A percentile compares a stretch with the other conserved stretches of the same genome.
These are phyloP conservation scores for Cebus imitator DNA, from an alignment of 2,113 vertebrate genomes.

Conservation along the genomic window DNA sequence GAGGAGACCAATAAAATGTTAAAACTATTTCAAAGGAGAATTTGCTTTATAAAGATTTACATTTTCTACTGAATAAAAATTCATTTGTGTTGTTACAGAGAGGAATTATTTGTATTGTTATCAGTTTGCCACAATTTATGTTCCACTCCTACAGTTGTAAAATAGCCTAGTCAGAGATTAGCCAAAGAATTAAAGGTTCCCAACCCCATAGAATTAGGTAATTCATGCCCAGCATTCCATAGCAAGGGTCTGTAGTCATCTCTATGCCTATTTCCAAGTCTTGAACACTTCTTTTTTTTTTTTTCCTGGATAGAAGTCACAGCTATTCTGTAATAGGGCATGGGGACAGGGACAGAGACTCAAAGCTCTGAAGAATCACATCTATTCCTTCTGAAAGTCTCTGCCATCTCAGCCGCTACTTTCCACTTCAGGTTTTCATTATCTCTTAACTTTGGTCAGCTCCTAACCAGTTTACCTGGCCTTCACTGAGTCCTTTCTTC, in stretches of 20 bases:
- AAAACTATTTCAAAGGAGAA: slow-evolving; percentile 39
- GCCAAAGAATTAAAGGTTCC: not conserved
- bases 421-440: not conserved
- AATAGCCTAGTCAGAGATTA: not conserved
- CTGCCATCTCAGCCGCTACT: not conserved
- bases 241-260: not conserved
- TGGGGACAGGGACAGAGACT: not conserved
- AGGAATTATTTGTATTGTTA: not conserved
- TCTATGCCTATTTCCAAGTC: not conserved
- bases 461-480: not conserved
- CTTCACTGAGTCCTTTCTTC: not conserved
- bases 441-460: not conserved
- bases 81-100: not conserved
- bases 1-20: not conserved
- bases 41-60: not conserved
- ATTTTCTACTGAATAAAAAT: not conserved
- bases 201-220: not conserved
- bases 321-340: not conserved
- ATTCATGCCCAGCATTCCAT: not conserved
- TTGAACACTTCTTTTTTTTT: not conserved
- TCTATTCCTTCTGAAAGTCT: not conserved
- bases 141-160: not conserved
- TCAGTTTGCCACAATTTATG: not conserved
- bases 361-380: not conserved
- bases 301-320: not conserved